These are phyloP conservation scores for Parnassius glacialis DNA, from an alignment of 2,888 invertebrate species.

Conservation along the genomic window DNA sequence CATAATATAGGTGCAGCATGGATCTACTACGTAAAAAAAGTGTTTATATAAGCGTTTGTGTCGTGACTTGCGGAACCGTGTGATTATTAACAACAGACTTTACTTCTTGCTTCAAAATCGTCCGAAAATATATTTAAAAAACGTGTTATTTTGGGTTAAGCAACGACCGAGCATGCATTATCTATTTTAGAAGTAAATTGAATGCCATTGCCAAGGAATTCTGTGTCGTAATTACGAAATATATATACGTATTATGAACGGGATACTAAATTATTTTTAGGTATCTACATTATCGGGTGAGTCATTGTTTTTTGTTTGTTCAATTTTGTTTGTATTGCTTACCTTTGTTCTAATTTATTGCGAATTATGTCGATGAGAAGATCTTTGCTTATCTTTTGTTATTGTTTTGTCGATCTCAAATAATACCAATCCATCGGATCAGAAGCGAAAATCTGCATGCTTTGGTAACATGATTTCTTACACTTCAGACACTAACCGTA, in stretches of 20 bases:
- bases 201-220: slow-evolving; percentile 70
- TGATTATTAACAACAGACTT: no score
- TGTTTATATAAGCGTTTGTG: no score
- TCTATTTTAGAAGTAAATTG: slow-evolving; percentile 51
- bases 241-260: slow-evolving; percentile 36
- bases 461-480: no score
- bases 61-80: no score
- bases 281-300: slow-evolving; percentile 42
- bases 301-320: slow-evolving; percentile 37
- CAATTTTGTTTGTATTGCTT: slow-evolving; percentile 14
- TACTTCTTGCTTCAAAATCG: not conserved
- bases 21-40: no score
- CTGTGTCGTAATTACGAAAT: slow-evolving; percentile 39
- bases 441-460: no score
- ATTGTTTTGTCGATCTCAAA: not conserved
- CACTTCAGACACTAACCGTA: no score
- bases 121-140: slow-evolving; percentile 12
- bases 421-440: no score
- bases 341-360: slow-evolving; percentile 7
- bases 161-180: slow-evolving; percentile 28
- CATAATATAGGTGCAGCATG: no score
- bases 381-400: slow-evolving; percentile 3
- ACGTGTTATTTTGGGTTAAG: slow-evolving; percentile 19
- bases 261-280: slow-evolving; percentile 43
- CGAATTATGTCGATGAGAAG: slow-evolving; percentile 1